These are phyloP conservation scores for Hemiprocne comata DNA, from an alignment of 2,113 vertebrate species.

Conservation along the genomic window DNA sequence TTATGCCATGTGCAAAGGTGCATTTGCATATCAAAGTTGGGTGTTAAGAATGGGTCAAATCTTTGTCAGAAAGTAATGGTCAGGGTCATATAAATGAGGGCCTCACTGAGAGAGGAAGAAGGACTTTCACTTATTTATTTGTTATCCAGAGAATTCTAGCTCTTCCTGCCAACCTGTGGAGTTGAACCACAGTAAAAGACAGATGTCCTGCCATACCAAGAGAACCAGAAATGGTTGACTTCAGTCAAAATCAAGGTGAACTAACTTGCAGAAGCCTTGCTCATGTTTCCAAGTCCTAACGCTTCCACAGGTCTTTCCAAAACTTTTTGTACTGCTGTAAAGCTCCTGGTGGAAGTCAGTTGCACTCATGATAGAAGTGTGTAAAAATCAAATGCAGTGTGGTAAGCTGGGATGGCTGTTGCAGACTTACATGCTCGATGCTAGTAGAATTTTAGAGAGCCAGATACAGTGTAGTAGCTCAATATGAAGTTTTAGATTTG, in stretches of 20 bases:
- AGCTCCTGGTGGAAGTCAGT: neutral
- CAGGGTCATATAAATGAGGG: neutral
- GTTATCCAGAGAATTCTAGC: neutral
- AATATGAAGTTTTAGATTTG: neutral
- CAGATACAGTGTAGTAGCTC: neutral
- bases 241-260: neutral
- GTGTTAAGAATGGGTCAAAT: neutral
- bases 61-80: neutral
- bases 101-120: neutral
- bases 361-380: neutral
- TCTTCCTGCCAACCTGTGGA: neutral
- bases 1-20: neutral
- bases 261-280: neutral
- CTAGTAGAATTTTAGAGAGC: neutral
- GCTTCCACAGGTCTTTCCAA: neutral
- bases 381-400: neutral
- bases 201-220: neutral
- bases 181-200: neutral
- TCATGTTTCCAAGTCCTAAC: neutral
- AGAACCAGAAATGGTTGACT: neutral
- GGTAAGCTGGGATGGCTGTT: neutral
- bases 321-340: neutral
- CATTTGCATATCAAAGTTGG: neutral
- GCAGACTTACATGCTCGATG: neutral
- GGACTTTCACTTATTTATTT: neutral